A percentile compares a stretch with the other conserved stretches of the same genome.
These are phyloP conservation scores for Brachyrhaphis roseni DNA, from an alignment of 2,797 vertebrate species.

Conservation along the genomic window DNA sequence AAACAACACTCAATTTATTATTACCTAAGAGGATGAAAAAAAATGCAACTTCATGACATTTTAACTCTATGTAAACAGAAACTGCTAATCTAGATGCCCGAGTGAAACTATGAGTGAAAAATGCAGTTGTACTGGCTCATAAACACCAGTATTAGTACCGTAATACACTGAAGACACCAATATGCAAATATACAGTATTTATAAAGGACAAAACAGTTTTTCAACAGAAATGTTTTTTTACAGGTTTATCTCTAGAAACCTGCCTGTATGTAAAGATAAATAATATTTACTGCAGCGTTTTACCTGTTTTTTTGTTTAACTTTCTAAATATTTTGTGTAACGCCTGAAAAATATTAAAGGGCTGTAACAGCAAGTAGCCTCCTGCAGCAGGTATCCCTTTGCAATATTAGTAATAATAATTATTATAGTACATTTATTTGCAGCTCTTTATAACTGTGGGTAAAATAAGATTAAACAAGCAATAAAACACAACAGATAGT, in stretches of 20 bases:
- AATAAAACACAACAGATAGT: too few relatives aligned
- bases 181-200: neutral
- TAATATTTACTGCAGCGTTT: neutral
- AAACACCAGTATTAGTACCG: neutral
- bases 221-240: neutral
- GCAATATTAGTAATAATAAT: too few relatives aligned
- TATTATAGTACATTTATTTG: too few relatives aligned
- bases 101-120: conserved; percentile 38
- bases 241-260: neutral
- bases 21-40: conserved; percentile 2
- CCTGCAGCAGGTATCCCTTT: too few relatives aligned
- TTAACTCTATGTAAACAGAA: conserved; percentile 51
- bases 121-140: conserved; percentile 48
- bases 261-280: neutral
- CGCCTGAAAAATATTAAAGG: neutral
- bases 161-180: neutral
- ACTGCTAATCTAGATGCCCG: conserved; percentile 57
- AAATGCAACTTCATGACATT: conserved; percentile 17
- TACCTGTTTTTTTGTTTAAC: neutral
- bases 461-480: too few relatives aligned
- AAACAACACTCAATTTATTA: conserved; percentile 7
- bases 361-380: too few relatives aligned
- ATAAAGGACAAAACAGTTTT: neutral
- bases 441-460: too few relatives aligned
- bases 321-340: neutral